Conservation (phyloP, 2,888 invertebrate species). For the Strigamia maritima region DNA sequence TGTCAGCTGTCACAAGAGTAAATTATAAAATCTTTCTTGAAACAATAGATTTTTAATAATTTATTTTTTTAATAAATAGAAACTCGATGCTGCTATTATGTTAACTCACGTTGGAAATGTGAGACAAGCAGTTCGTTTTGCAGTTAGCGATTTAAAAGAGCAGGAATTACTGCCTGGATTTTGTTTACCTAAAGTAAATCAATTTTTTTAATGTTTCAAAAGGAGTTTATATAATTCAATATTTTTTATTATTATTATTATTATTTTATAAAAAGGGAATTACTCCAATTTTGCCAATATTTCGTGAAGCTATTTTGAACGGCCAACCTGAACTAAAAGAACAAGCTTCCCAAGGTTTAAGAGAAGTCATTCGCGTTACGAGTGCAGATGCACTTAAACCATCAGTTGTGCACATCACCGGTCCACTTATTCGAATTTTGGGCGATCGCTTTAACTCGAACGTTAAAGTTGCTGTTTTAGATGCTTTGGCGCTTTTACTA, state of each 20-base stretch:
- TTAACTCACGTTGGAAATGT: constrained; percentile 83
- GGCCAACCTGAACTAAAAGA: constrained; percentile 95
- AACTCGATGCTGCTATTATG: constrained; percentile 78
- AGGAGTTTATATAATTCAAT: neutral
- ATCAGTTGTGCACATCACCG: constrained; percentile 95
- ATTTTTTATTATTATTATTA: constrained; percentile 44
- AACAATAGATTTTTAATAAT: too few relatives aligned
- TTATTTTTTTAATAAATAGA: constrained; percentile 54
- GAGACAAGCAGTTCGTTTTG: constrained; percentile 86
- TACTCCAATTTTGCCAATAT: constrained; percentile 87
- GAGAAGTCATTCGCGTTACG: constrained; percentile 76
- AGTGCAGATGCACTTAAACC: constrained; percentile 85
- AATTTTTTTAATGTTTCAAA: constrained; percentile 15
- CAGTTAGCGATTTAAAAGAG: constrained; percentile 77
- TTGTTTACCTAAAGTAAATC: constrained; percentile 75
- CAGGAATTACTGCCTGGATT: constrained; percentile 82
- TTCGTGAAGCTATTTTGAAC: constrained; percentile 93
- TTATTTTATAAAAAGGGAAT: too few relatives aligned
- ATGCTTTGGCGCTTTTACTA: constrained; percentile 86
- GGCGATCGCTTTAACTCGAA: constrained; percentile 91
- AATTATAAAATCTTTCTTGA: too few relatives aligned
- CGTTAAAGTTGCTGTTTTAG: constrained; percentile 92
- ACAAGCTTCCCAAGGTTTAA: constrained; percentile 85
- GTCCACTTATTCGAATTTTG: constrained; percentile 93
- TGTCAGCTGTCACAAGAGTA: constrained; percentile 80